Conservation (phyloP, 2,888 invertebrate genomes). For the Lithophane leautieri region DNA sequence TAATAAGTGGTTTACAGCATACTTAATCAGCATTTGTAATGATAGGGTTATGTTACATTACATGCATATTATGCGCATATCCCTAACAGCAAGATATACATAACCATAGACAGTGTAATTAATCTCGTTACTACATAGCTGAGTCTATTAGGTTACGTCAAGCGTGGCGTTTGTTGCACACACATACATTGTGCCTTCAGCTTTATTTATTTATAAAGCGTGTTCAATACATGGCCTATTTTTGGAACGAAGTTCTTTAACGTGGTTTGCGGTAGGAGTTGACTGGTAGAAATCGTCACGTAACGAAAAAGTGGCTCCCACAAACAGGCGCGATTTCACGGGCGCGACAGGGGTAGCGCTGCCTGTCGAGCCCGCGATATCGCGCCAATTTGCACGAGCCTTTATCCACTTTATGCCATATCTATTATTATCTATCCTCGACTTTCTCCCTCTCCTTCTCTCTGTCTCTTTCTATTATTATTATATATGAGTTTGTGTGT, state of each 20-base stretch:
- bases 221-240: background rate
- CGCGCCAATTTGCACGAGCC: no score
- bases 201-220: background rate
- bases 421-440: no score
- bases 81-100: slow-evolving; percentile 32
- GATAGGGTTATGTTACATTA: slow-evolving; percentile 45
- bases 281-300: no score
- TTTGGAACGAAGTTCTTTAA: background rate
- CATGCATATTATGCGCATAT: slow-evolving; percentile 41
- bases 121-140: slow-evolving; percentile 51
- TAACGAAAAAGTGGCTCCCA: no score
- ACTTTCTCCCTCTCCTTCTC: no score
- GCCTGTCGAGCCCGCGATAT: no score
- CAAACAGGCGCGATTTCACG: no score
- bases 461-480: no score
- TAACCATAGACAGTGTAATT: slow-evolving; percentile 38
- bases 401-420: no score
- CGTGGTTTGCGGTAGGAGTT: no score
- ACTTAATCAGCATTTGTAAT: slow-evolving; percentile 42
- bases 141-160: slow-evolving; percentile 23
- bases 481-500: no score
- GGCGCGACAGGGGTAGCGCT: no score
- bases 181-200: background rate
- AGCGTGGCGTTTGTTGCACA: slow-evolving; percentile 32
- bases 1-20: slow-evolving; percentile 38